These are phyloP conservation scores for Linurgus olivaceus DNA, from an alignment of 2,797 vertebrate species.

Conservation along the genomic window DNA sequence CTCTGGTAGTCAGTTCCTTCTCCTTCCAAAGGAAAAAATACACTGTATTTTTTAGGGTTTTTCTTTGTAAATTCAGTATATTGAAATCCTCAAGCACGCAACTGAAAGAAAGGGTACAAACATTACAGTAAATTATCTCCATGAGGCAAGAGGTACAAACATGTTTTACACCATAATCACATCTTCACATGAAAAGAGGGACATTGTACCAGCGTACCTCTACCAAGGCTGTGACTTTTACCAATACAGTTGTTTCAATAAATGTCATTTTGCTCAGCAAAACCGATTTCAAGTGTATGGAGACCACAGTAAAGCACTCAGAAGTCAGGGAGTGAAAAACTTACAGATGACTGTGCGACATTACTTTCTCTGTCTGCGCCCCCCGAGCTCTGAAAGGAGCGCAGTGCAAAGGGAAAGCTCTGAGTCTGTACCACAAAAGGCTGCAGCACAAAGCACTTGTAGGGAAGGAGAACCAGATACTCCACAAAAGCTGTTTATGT, in stretches of 20 bases:
- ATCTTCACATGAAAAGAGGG: background rate
- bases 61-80: background rate
- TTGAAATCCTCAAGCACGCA: background rate
- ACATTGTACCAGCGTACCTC: background rate
- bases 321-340: background rate
- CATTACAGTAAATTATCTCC: background rate
- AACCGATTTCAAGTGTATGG: background rate
- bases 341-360: background rate
- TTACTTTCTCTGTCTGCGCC: background rate
- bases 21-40: background rate
- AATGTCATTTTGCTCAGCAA: background rate
- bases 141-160: background rate
- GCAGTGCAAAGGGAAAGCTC: background rate
- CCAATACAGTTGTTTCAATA: background rate
- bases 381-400: background rate
- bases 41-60: background rate
- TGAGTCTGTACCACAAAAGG: background rate
- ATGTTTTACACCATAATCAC: background rate
- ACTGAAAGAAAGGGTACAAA: background rate
- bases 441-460: background rate
- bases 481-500: background rate
- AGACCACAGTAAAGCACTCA: background rate
- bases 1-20: background rate
- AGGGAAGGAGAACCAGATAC: background rate
- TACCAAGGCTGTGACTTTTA: background rate